Percentiles rank a stretch among this genome's conserved stretches.
phyloP scores from a whole-genome alignment of 1,140 invertebrate species.

The Trinorchestia longiramus region DNA sequence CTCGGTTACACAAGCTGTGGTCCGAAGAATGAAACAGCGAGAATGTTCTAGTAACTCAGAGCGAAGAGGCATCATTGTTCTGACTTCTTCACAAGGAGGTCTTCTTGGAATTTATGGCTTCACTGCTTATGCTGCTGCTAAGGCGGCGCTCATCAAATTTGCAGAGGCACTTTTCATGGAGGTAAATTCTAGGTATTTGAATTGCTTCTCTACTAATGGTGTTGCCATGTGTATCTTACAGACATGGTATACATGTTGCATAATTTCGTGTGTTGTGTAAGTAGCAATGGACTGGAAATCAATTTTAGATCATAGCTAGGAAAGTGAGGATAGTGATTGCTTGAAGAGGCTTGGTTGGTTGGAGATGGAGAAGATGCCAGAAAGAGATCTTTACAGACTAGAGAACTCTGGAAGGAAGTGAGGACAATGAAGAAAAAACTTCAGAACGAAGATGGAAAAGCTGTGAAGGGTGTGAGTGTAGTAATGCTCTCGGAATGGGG shows the following conservation, averaged over 20 bases:
- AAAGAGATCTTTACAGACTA: no score
- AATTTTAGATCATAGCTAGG: no score
- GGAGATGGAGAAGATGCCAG: no score
- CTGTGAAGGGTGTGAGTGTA: no score
- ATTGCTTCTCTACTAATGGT: background rate
- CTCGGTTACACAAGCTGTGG: constrained; percentile 73
- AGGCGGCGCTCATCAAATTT: constrained; percentile 94
- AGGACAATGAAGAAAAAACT: no score
- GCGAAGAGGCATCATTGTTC: constrained; percentile 79
- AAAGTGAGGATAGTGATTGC: no score
- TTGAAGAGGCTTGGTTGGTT: no score
- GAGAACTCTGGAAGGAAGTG: no score
- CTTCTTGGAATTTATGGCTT: constrained; percentile 93
- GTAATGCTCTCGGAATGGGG: no score
- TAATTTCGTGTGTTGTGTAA: background rate
- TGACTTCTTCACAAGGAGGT: constrained; percentile 91
- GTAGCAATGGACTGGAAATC: background rate
- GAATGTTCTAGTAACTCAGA: constrained; percentile 68
- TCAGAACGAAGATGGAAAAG: no score
- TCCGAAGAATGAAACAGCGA: constrained; percentile 73
- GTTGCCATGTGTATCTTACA: no score
- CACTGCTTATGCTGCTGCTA: constrained; percentile 90
- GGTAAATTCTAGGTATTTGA: constrained; percentile 69
- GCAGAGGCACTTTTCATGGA: constrained; percentile 96
- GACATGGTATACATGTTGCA: background rate